Conservation (phyloP, 2,797 vertebrate species). For the Characodon lateralis region DNA sequence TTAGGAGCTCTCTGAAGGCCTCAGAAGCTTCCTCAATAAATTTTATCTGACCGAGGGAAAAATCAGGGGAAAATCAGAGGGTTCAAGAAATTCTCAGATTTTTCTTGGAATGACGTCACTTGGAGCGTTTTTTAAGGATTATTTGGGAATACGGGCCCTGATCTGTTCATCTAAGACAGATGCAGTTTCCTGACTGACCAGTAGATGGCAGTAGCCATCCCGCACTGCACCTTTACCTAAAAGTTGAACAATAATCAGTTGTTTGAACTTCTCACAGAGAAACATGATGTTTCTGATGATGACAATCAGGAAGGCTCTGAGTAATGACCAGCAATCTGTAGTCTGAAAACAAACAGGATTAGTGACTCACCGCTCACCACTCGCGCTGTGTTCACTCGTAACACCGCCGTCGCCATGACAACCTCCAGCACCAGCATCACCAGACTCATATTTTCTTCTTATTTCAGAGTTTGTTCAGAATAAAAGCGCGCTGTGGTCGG, state of each 20-base stretch:
- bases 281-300: neutral
- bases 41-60: too few relatives aligned
- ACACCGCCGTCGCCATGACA: slow-evolving; percentile 15
- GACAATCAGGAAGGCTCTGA: neutral
- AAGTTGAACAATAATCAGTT: neutral
- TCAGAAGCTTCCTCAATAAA: too few relatives aligned
- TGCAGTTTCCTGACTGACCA: neutral
- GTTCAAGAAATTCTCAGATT: too few relatives aligned
- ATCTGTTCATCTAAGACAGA: too few relatives aligned
- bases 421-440: slow-evolving; percentile 21
- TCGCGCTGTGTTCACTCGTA: slow-evolving; percentile 10
- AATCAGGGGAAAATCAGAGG: too few relatives aligned
- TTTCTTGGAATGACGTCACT: too few relatives aligned
- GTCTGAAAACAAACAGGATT: too few relatives aligned
- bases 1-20: too few relatives aligned
- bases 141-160: too few relatives aligned
- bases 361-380: slow-evolving; percentile 65
- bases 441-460: neutral
- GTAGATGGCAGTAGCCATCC: neutral
- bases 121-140: too few relatives aligned
- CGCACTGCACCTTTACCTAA: too few relatives aligned
- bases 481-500: slow-evolving; percentile 17
- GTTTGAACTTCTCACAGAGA: neutral
- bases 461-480: slow-evolving; percentile 9
- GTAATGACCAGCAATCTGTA: too few relatives aligned